Evolutionary conservation across 2,113 vertebrate species (phyloP), one percentile per base, ranked within the genome.

Genomic region (Pan paniscus): DNA sequence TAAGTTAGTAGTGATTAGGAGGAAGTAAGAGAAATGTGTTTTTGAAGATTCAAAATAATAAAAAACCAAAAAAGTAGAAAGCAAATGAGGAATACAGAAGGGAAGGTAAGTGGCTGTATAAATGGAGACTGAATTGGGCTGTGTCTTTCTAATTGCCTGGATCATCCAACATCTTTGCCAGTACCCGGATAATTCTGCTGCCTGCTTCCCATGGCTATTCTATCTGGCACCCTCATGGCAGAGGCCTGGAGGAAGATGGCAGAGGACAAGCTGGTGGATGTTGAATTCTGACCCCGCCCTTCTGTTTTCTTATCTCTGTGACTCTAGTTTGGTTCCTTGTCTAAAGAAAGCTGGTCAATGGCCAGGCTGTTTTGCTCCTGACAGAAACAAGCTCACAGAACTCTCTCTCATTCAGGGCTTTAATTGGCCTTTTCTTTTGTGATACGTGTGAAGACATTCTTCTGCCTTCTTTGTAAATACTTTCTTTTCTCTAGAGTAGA

Each of bases 281-380:
- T 59, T 82, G 92, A 80, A 78, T 70, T 67, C 68, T 2, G 0
- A 52, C 79, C 18, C 16, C 16, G 20, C 68, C 61, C 40, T 75
- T 95, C 73, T 48, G 32, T 46, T 64, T 43, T 89, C 85, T 64
- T 73, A 67, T 72, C 72, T 59, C 12, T 86, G 0, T 86, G 92
- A 83, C 79, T 96, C 76, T 11, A 72, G 89, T 64, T 88, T 94
- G 67, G 75, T 72, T 90, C 30, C 86, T 95, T 70, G n/a, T 91
- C 83, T 90, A 79, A 75, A 92, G 84, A 70, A 81, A 96, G 89
- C 3, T 97, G 97, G 96, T 89, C 5, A 55, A 93, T 48, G 90
- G 97, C 87, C 89, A 95, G 89, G 85, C 78, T 61, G 64, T 95
- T 97, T 96, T 96, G 76, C 90, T 98, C 68, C 73, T 98, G 93